Percentiles rank a stretch among this genome's conserved stretches.
Evolutionary conservation across 2,797 vertebrate species (phyloP).

Genomic region (Eulemur albifrons): DNA sequence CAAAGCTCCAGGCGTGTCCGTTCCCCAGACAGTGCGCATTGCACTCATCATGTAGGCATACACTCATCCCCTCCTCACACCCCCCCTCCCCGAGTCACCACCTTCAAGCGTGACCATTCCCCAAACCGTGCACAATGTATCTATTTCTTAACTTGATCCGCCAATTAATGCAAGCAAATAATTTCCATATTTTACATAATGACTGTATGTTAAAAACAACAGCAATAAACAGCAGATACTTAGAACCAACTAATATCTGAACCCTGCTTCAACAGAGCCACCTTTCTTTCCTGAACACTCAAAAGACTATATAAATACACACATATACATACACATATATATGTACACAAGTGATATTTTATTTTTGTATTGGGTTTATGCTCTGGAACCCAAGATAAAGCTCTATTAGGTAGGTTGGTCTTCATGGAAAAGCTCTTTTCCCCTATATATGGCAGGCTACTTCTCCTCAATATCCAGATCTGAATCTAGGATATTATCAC

Average conservation of each 20-base stretch:
- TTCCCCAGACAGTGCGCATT: no score
- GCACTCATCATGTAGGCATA: no score
- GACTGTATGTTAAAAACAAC: background rate
- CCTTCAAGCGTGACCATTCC: no score
- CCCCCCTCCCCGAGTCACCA: no score
- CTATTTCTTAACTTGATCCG: background rate
- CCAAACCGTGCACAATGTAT: background rate
- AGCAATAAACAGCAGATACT: background rate
- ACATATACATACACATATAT: background rate
- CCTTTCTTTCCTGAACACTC: background rate
- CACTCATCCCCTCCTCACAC: no score
- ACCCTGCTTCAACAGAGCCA: background rate
- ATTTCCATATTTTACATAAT: background rate
- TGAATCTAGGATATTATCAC: background rate
- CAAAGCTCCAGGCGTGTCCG: no score
- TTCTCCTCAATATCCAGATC: background rate
- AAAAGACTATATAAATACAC: background rate
- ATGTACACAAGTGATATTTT: background rate
- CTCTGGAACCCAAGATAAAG: background rate
- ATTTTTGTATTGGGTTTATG: background rate
- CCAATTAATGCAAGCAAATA: constrained; percentile 5
- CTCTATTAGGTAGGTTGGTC: background rate
- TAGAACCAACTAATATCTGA: background rate
- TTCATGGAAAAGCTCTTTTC: background rate
- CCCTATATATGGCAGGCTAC: background rate